Evolutionary conservation across 2,797 vertebrate genomes (phyloP).

Genomic region (Clarias platycephalus): DNA sequence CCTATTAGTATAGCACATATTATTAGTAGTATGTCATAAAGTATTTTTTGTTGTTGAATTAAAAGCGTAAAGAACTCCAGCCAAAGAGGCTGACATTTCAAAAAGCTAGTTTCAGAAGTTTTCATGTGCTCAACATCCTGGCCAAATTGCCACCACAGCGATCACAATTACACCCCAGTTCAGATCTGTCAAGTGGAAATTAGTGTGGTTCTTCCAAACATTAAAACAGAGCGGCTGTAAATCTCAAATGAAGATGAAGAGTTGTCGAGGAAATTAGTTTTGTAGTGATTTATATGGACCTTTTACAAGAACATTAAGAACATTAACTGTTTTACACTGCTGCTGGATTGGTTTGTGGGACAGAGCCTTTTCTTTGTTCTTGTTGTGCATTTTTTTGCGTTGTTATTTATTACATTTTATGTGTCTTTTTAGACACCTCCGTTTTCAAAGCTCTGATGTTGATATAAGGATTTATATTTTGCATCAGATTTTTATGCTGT

Average conservation of each 20-base stretch:
- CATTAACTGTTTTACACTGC: background rate
- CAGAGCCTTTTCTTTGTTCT: background rate
- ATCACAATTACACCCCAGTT: background rate
- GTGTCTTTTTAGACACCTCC: background rate
- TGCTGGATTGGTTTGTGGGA: background rate
- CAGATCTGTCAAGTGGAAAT: slow-evolving; percentile 15
- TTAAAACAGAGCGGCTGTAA: background rate
- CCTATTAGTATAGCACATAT: too few relatives aligned
- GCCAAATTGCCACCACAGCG: background rate
- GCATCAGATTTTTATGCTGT: background rate
- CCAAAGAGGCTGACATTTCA: background rate
- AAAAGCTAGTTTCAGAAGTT: background rate
- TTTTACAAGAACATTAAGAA: slow-evolving; percentile 18
- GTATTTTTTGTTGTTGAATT: background rate
- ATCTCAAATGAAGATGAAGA: slow-evolving; percentile 12
- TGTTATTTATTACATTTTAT: background rate
- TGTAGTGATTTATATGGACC: slow-evolving; percentile 14
- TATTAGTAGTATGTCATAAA: background rate
- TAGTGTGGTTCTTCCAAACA: background rate
- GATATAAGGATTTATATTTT: background rate
- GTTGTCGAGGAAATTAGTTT: slow-evolving; percentile 1
- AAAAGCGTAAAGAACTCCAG: background rate
- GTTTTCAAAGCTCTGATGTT: background rate
- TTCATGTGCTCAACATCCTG: background rate
- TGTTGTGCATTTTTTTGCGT: background rate